Evolutionary conservation across 2,888 invertebrate genomes (phyloP).

Genomic region (Willowsia nigromaculata): DNA sequence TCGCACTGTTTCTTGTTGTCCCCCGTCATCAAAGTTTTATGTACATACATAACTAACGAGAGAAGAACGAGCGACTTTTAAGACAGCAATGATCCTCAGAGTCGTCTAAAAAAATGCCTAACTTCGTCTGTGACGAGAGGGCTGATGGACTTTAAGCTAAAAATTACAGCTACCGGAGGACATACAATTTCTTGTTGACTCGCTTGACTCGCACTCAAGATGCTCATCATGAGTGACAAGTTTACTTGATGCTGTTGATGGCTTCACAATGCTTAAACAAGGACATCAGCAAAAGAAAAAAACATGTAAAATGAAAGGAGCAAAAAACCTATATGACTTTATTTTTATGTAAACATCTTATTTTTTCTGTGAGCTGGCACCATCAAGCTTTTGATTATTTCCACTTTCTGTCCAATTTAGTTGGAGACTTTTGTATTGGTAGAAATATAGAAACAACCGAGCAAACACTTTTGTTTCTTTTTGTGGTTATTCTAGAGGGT

Average conservation of each 20-base stretch:
- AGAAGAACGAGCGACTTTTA: background rate
- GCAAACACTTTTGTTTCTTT: background rate
- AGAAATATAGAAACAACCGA: background rate
- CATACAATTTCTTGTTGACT: constrained; percentile 64
- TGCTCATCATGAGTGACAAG: constrained; percentile 54
- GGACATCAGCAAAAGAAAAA: background rate
- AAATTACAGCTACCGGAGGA: constrained; percentile 65
- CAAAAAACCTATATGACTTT: background rate
- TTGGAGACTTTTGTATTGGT: background rate
- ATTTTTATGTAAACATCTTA: background rate
- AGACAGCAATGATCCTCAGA: constrained; percentile 39
- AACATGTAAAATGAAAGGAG: background rate
- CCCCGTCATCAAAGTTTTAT: constrained; percentile 42
- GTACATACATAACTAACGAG: constrained; percentile 15
- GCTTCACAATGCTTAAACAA: constrained; percentile 38
- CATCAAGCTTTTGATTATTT: background rate
- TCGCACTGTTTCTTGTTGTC: constrained; percentile 32
- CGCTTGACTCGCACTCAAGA: constrained; percentile 55
- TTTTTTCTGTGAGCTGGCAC: background rate
- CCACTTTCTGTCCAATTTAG: background rate
- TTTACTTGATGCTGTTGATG: constrained; percentile 57
- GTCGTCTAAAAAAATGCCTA: constrained; percentile 34
- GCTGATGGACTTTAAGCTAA: constrained; percentile 50
- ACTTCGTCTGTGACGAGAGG: constrained; percentile 25
- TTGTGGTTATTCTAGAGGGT: background rate